Evolutionary conservation across 2,113 vertebrate genomes (phyloP).

Genomic region (Podarcis raffonei): DNA sequence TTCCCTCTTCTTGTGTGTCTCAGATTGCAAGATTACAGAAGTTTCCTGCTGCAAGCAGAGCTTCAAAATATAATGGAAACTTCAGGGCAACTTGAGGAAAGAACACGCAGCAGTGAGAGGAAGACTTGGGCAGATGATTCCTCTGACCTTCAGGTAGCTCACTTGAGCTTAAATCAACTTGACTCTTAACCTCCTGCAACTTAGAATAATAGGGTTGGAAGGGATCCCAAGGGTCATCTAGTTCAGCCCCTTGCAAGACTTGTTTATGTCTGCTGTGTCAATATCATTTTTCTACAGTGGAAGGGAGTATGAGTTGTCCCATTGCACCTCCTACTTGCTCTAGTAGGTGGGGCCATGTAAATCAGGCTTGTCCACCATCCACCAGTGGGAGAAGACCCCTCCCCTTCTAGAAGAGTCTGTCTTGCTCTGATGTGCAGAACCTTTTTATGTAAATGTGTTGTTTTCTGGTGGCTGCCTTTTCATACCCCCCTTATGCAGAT

Average conservation of each 20-base stretch:
- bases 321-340: background rate
- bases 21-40: conserved; percentile 5
- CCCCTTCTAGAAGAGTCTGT: background rate
- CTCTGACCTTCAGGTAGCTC: background rate
- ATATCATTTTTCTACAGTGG: background rate
- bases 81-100: background rate
- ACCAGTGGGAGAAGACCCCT: background rate
- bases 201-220: too few relatives aligned
- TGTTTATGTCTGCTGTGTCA: background rate
- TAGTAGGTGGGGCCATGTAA: background rate
- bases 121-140: background rate
- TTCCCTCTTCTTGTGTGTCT: background rate
- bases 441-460: too few relatives aligned
- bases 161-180: too few relatives aligned
- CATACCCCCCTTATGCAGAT: too few relatives aligned
- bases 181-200: too few relatives aligned
- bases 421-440: too few relatives aligned
- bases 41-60: background rate
- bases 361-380: background rate
- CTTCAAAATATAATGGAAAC: background rate
- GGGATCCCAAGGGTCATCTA: too few relatives aligned
- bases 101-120: background rate
- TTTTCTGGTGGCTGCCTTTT: too few relatives aligned
- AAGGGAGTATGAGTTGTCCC: background rate
- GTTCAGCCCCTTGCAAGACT: too few relatives aligned